These are phyloP conservation scores for Pollenia labialis DNA, from an alignment of 2,888 invertebrate genomes.

Conservation along the genomic window DNA sequence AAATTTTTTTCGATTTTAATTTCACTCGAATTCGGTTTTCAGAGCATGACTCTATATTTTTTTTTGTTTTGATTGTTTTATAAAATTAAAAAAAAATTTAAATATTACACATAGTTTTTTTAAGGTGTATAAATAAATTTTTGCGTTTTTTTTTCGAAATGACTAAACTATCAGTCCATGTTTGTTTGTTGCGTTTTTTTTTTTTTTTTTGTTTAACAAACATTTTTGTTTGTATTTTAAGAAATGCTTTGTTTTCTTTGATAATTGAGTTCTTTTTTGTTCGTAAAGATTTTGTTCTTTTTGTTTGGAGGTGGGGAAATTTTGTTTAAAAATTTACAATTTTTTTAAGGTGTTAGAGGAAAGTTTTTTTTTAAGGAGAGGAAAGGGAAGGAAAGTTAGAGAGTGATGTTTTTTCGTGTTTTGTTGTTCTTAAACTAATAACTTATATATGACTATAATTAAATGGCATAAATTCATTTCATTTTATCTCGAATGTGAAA, in stretches of 20 bases:
- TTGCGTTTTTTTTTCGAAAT: conserved; percentile 45
- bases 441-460: conserved; percentile 70
- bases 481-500: conserved; percentile 48
- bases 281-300: conserved; percentile 50
- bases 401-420: conserved; percentile 32
- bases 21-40: background rate
- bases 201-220: conserved; percentile 63
- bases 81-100: conserved; percentile 30
- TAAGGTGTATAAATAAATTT: conserved; percentile 54
- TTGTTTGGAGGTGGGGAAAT: conserved; percentile 40
- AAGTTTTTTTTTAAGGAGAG: too few species aligned
- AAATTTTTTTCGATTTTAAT: too few species aligned
- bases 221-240: conserved; percentile 52
- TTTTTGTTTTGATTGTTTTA: conserved; percentile 45
- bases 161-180: conserved; percentile 73
- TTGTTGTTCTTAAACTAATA: conserved; percentile 35
- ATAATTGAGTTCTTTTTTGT: conserved; percentile 64
- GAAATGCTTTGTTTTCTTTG: conserved; percentile 67
- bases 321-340: conserved; percentile 56
- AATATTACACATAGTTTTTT: conserved; percentile 62
- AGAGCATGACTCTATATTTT: background rate
- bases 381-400: background rate
- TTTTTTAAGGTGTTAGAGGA: background rate
- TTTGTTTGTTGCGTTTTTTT: conserved; percentile 67
- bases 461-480: conserved; percentile 72